These are phyloP conservation scores for Zaprionus gabonicus DNA, from an alignment of 1,140 invertebrate genomes.

Conservation along the genomic window DNA sequence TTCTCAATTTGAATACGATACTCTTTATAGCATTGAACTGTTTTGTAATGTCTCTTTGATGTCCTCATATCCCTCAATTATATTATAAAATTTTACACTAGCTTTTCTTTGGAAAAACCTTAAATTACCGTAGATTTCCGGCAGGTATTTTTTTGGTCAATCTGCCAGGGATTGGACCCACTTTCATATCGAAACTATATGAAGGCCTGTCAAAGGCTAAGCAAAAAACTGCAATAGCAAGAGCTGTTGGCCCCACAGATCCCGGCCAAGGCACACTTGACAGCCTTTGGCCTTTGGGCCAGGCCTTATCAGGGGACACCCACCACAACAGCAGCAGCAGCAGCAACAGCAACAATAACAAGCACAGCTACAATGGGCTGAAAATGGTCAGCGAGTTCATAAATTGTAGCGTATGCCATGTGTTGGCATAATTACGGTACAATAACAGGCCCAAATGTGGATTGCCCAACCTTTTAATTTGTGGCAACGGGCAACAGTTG, in stretches of 20 bases:
- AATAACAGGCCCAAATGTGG: constrained; percentile 74
- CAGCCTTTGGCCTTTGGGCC: constrained; percentile 77
- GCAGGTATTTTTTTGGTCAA: constrained; percentile 3
- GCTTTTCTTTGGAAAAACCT: neutral
- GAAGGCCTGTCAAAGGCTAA: constrained; percentile 42
- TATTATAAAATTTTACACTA: neutral
- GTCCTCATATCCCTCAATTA: too few species aligned
- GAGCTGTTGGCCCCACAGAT: constrained; percentile 23
- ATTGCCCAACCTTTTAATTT: constrained; percentile 80
- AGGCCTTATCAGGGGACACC: constrained; percentile 75
- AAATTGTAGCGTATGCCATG: constrained; percentile 70
- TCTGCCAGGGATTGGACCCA: constrained; percentile 15
- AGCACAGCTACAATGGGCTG: neutral
- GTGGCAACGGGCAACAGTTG: constrained; percentile 58
- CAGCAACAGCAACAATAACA: constrained; percentile 37
- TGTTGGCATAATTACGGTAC: constrained; percentile 78
- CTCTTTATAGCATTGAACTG: too few species aligned
- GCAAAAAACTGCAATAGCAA: constrained; percentile 4
- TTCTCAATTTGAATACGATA: too few species aligned
- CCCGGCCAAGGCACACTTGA: constrained; percentile 63
- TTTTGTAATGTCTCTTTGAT: too few species aligned
- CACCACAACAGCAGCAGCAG: constrained; percentile 38
- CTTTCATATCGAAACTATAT: constrained; percentile 60
- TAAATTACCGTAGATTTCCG: constrained; percentile 20
- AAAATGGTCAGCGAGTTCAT: constrained; percentile 75